Conservation (phyloP, 2,113 vertebrate genomes). For the Benitochromis conjunctus region DNA sequence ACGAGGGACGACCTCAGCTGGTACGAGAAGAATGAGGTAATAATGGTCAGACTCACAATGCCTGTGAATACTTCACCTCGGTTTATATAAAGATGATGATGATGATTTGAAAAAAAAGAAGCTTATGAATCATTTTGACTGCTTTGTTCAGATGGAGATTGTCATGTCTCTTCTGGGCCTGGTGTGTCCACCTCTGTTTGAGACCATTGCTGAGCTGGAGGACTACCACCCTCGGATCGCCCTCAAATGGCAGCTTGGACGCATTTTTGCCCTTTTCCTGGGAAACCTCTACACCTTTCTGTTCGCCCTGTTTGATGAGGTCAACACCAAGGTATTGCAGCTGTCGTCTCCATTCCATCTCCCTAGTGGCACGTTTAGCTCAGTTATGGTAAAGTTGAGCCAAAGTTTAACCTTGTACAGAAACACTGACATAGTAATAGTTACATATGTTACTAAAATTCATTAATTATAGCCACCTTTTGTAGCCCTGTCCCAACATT, state of each 20-base stretch:
- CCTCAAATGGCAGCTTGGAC: conserved; percentile 95
- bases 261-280: conserved; percentile 95
- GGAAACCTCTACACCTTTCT: conserved; percentile 97
- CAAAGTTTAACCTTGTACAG: background rate
- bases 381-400: background rate
- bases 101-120: background rate
- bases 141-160: conserved; percentile 67
- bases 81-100: background rate
- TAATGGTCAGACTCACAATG: background rate
- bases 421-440: background rate
- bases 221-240: conserved; percentile 95
- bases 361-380: background rate
- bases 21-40: conserved; percentile 99
- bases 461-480: background rate
- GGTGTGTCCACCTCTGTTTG: conserved; percentile 95
- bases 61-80: background rate
- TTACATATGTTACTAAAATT: background rate
- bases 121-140: background rate
- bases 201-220: conserved; percentile 92
- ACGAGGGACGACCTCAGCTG: conserved; percentile 86
- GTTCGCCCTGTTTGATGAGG: conserved; percentile 93
- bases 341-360: background rate
- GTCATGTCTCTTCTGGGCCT: conserved; percentile 88
- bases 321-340: conserved; percentile 84
- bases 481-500: background rate